Base-by-base conservation (phyloP, 1,140 invertebrate species). In the Lineus longissimus region DNA sequence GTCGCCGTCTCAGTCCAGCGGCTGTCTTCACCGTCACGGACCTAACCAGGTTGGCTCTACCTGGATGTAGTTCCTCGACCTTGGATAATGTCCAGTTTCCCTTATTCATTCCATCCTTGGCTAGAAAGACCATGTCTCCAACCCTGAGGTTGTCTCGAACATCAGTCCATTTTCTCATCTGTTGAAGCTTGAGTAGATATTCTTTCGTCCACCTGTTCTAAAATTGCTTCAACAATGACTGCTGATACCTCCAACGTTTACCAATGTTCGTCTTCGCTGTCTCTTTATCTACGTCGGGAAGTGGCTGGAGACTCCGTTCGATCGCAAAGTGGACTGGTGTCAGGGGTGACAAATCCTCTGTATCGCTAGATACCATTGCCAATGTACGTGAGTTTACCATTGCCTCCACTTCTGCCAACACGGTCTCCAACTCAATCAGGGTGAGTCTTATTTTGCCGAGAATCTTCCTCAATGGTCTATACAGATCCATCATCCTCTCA, bases 91-190 rank as follows among this genome's bases (percentile, higher is more conserved):
- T 31, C 23, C 40, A 19, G 1, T 56, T 27, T 29, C 11, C 23
- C 7, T 62, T 66, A 23, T 63, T 65, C 27, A 61, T 22, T 19
- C 23, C 25, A 15, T 57, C 58, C 47, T 64, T 22, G 22, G 22
- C 33, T 29, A 68, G 33, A n/a, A 68, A 66, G 9, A 57, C 47
- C 22, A 62, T 55, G 23, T 63, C 65, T 58, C 63, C 59, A 2
- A 61, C 22, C 2, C 58, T 63, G 13, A 65, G 33, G 33, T 66
- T 57, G 41, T 15, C 54, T 36, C 45, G 59, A 33, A 62, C 64
- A 11, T 61, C 43, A 31, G 60, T 63, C 1, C 47, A n/a, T n/a
- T 58, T 47, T 51, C 63, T 57, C 15, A 51, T 23, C 25, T 27
- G n/a, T 23, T 51, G n/a, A 23, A 51, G 47, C n/a, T 51, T 4